These are phyloP conservation scores for Trissolcus japonicus DNA, from an alignment of 2,888 invertebrate species.

Conservation along the genomic window DNA sequence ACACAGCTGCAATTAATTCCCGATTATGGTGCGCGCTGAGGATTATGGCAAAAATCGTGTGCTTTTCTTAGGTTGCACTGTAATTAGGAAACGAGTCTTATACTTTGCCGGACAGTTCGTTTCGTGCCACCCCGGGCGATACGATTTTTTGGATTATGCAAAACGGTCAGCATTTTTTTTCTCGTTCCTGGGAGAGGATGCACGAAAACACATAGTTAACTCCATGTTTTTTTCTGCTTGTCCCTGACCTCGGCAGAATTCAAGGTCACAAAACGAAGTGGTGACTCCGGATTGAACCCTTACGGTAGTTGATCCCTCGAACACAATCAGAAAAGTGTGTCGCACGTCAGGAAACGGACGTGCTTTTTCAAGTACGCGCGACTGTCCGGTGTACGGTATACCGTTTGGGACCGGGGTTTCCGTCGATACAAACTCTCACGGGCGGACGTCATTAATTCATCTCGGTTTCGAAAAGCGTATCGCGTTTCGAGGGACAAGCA, in stretches of 20 bases:
- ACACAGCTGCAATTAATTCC: slow-evolving; percentile 34
- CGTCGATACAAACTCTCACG: slow-evolving; percentile 29
- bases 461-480: slow-evolving; percentile 36
- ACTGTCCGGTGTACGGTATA: no score
- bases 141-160: no score
- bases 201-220: no score
- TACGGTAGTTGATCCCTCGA: no score
- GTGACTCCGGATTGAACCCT: no score
- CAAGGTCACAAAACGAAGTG: no score
- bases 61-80: not conserved
- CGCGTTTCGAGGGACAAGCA: slow-evolving; percentile 7
- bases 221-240: no score
- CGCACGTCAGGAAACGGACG: slow-evolving; percentile 31
- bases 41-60: not conserved
- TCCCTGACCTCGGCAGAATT: no score
- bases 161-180: no score
- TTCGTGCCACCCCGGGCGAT: not conserved
- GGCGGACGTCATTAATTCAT: slow-evolving; percentile 29
- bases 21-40: slow-evolving; percentile 5
- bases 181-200: no score
- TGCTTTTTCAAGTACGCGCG: slow-evolving; percentile 21
- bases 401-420: slow-evolving; percentile 9
- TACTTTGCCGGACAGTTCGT: not conserved
- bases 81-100: not conserved
- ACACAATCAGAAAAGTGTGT: not conserved